phyloP scores from a whole-genome alignment of 2,888 invertebrate genomes.

The Perithous albicinctus region DNA sequence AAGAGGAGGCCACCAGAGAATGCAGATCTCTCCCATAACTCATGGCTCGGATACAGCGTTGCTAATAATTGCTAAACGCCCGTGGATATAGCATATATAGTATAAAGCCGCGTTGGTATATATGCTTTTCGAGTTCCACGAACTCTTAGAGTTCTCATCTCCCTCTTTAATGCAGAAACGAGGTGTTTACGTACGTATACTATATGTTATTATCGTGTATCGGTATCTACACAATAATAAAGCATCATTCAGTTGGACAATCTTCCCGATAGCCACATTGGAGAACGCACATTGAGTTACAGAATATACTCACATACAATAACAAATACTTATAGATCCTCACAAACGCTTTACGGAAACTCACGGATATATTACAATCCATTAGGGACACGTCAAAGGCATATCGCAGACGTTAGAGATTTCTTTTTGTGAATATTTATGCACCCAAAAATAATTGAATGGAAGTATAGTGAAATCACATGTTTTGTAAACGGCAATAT shows the following conservation, averaged over 20 bases:
- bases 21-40: constrained; percentile 76
- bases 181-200: constrained; percentile 14
- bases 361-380: too few relatives aligned
- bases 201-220: background rate
- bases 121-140: constrained; percentile 1
- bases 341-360: background rate
- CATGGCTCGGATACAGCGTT: constrained; percentile 75
- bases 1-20: constrained; percentile 71
- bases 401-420: too few relatives aligned
- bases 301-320: background rate
- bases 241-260: background rate
- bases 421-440: too few relatives aligned
- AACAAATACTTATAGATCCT: background rate
- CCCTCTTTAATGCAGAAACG: constrained; percentile 26
- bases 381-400: too few relatives aligned
- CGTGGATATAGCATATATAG: constrained; percentile 70
- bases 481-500: too few relatives aligned
- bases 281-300: background rate
- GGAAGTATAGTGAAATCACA: too few relatives aligned
- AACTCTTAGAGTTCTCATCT: constrained; percentile 6
- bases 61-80: constrained; percentile 80
- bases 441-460: too few relatives aligned
- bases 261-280: background rate
- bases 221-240: background rate
- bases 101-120: constrained; percentile 30